Evolutionary conservation across 2,888 invertebrate species (phyloP), one percentile per base, ranked within the genome.

Genomic region (Odontocerum albicorne): DNA sequence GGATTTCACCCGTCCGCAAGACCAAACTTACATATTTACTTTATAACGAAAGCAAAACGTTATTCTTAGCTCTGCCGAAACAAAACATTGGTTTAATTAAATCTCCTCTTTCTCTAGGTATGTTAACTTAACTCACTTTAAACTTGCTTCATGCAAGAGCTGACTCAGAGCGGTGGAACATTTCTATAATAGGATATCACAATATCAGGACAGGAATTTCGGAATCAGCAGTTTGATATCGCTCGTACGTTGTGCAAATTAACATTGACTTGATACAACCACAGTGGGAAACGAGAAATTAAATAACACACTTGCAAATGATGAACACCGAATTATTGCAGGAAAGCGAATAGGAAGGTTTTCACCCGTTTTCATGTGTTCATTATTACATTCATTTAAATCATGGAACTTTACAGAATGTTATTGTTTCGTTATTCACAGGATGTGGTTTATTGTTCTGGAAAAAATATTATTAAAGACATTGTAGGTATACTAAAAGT

Each of bases 1-100:
- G n/a, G n/a, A n/a, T n/a, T 32, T 31, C 43, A 44, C 32, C 43
- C 45, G 33, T 35, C 33, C 45, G 45, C 45, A 35, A 32, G 31
- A 16, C 50, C 31, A 42, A 40, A 35, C 51, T 39, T 22, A 51
- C 55, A 33, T 49, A 50, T 55, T 55, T 55, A 50, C 49, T 47
- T 55, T 42, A 55, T 50, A 50, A 49, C 49, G 49, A 45, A 46
- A 56, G 56, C 40, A 51, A 46, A 56, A 56, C 56, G 51, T 56
- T 50, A 51, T 46, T 46, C 50, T 56, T 51, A 35, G 46, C 51
- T 36, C 27, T 42, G 40, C 40, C 46, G 40, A 56, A 56, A 56
- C 56, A 56, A 56, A 56, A 56, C 56, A 56, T 51, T 51, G 51
- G 56, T 56, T 56, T 56, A 56, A 56, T 56, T 56, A 56, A 56